These are phyloP conservation scores for Euura saliciscinereae DNA, from an alignment of 1,140 invertebrate species.

Conservation along the genomic window DNA sequence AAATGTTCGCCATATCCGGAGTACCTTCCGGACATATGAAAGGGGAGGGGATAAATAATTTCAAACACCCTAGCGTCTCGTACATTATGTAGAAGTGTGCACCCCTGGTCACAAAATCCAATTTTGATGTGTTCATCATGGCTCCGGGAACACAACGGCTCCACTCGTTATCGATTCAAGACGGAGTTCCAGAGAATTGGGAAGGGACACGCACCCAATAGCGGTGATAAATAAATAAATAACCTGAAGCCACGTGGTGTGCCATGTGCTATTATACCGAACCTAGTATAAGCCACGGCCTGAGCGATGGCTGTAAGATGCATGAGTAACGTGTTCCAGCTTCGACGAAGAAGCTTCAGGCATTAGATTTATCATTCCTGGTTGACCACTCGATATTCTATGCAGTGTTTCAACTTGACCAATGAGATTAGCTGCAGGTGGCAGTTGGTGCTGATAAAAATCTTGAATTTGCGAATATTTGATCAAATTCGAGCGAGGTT, in stretches of 20 bases:
- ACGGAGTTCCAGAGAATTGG: slow-evolving; percentile 5
- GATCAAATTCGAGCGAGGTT: background rate
- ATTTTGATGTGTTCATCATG: slow-evolving; percentile 7
- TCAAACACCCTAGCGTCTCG: background rate
- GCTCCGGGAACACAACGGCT: background rate
- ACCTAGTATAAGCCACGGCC: background rate
- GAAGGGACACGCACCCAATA: slow-evolving; percentile 4
- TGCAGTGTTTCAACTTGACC: too few relatives aligned
- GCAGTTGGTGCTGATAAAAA: too few relatives aligned
- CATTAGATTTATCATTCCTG: too few relatives aligned
- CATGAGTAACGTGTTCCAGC: background rate
- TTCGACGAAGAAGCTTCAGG: background rate
- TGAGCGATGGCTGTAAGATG: background rate
- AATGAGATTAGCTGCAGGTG: too few relatives aligned
- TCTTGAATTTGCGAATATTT: background rate
- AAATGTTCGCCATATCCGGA: background rate
- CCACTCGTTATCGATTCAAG: background rate
- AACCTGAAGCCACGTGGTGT: slow-evolving; percentile 2
- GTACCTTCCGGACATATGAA: background rate
- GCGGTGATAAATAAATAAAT: slow-evolving; percentile 7
- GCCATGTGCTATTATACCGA: background rate
- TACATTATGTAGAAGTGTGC: background rate
- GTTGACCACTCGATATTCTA: too few relatives aligned
- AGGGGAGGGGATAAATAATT: background rate
- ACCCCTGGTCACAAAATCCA: slow-evolving; percentile 3